Percentiles rank a stretch among this genome's conserved stretches.
These are phyloP conservation scores for Ochlodes sylvanus DNA, from an alignment of 2,888 invertebrate genomes.

Conservation along the genomic window DNA sequence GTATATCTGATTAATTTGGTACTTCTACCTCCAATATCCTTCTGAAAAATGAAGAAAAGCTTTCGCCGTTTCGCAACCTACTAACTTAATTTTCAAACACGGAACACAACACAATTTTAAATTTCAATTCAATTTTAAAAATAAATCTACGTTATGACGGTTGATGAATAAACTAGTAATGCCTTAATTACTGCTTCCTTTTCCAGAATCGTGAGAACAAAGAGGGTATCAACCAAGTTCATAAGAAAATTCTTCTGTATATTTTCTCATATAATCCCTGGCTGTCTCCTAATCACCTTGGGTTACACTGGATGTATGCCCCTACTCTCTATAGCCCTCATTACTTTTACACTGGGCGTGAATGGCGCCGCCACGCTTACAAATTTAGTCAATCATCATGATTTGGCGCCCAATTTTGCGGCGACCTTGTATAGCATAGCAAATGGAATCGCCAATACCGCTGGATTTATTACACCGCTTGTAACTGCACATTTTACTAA, in stretches of 20 bases:
- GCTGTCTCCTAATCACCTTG: slow-evolving; percentile 78
- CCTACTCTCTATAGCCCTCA: slow-evolving; percentile 86
- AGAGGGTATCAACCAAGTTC: slow-evolving; percentile 76
- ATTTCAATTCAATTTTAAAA: too few species aligned
- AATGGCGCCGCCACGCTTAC: slow-evolving; percentile 87
- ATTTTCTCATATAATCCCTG: slow-evolving; percentile 86
- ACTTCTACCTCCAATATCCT: too few species aligned
- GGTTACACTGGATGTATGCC: slow-evolving; percentile 87
- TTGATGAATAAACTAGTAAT: too few species aligned
- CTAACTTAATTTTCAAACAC: too few species aligned
- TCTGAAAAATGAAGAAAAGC: too few species aligned
- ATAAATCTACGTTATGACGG: too few species aligned
- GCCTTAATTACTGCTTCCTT: neutral
- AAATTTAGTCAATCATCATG: slow-evolving; percentile 88
- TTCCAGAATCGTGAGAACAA: slow-evolving; percentile 78
- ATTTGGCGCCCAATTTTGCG: slow-evolving; percentile 91
- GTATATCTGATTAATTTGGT: too few species aligned
- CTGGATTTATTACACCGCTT: slow-evolving; percentile 90
- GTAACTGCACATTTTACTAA: slow-evolving; percentile 88
- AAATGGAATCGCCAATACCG: slow-evolving; percentile 89
- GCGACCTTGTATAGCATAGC: slow-evolving; percentile 91
- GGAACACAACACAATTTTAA: too few species aligned
- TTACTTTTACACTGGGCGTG: slow-evolving; percentile 88
- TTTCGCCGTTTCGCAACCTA: too few species aligned
- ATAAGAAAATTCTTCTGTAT: slow-evolving; percentile 88